Evolutionary conservation across 2,888 invertebrate genomes (phyloP), one percentile per base, ranked within the genome.

Genomic region (Mythimna lalbum): DNA sequence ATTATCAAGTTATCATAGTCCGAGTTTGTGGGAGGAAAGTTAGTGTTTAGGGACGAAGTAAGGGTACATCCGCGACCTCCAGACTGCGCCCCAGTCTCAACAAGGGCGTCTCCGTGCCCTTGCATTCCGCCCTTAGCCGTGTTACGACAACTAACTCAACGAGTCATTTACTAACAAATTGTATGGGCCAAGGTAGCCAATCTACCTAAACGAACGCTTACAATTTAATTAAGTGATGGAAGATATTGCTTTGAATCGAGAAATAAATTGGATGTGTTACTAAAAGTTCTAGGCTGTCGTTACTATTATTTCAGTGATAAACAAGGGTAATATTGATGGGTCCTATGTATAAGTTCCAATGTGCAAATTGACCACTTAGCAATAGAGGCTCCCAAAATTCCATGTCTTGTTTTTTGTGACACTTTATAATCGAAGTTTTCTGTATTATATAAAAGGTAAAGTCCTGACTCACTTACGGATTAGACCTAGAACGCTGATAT

Each of bases 11-110:
- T 87, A 83, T 86, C 72, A 78, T 70, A 76, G 83, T 75, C 63
- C 55, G 52, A 80, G 43, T 77, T 73, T 73, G 77, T 78, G 81
- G 78, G 56, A 74, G 80, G 76, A 80, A 79, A 79, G 82, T 88
- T 88, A 76, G 85, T 86, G 76, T 81, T 87, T 81, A 86, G 90
- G 91, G 90, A 86, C 90, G 84, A 87, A 88, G 86, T 87, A 90
- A 89, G 92, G 91, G 92, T 93, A 93, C 92, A 93, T 93, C 92
- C 92, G 89, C 92, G 95, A 94, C 95, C 95, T 95, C 95, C 87
- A 95, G 94, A 94, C 95, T 93, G 88, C 91, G 93, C 89, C 93
- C 82, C 85, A 91, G 88, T 27, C 77, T 56, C 90, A 89, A 88
- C 92, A 93, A 95, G 94, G 95, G 91, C 95, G 87, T 70, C 79